phyloP scores from a whole-genome alignment of 2,888 invertebrate genomes.

The Gymnoscelis rufifasciata region DNA sequence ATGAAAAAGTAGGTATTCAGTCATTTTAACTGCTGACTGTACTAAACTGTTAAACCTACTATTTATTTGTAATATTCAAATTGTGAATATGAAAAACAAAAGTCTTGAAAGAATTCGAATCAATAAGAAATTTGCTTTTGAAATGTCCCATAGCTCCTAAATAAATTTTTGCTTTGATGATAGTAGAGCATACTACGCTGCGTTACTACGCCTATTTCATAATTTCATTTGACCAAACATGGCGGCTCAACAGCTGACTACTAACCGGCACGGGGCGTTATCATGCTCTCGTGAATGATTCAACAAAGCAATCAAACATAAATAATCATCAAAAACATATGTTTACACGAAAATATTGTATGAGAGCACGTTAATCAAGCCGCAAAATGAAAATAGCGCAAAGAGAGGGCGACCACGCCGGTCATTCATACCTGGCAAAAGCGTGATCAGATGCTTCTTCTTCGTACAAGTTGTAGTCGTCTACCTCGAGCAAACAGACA shows the following conservation, averaged over 20 bases:
- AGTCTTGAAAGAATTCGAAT: too few species aligned
- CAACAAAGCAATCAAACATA: constrained; percentile 25
- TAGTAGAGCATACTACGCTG: constrained; percentile 34
- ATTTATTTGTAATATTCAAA: too few species aligned
- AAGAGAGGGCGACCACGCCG: constrained; percentile 63
- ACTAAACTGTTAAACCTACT: too few species aligned
- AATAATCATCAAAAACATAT: constrained; percentile 27
- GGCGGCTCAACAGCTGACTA: constrained; percentile 80
- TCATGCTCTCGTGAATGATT: constrained; percentile 56
- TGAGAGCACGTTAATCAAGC: background rate
- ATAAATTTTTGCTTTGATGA: constrained; percentile 41
- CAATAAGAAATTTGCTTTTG: too few species aligned
- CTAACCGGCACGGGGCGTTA: constrained; percentile 71
- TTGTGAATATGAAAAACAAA: too few species aligned
- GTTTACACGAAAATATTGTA: constrained; percentile 22
- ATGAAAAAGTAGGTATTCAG: too few species aligned
- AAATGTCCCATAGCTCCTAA: too few species aligned
- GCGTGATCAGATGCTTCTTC: constrained; percentile 78
- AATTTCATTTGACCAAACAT: constrained; percentile 76
- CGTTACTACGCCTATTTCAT: constrained; percentile 73
- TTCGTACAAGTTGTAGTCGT: constrained; percentile 77
- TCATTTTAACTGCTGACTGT: too few species aligned
- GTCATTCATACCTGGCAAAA: constrained; percentile 71
- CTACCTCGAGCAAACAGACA: constrained; percentile 76
- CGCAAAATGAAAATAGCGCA: constrained; percentile 13